Conservation (phyloP, 2,888 invertebrate species). For the Itoplectis maculator region DNA sequence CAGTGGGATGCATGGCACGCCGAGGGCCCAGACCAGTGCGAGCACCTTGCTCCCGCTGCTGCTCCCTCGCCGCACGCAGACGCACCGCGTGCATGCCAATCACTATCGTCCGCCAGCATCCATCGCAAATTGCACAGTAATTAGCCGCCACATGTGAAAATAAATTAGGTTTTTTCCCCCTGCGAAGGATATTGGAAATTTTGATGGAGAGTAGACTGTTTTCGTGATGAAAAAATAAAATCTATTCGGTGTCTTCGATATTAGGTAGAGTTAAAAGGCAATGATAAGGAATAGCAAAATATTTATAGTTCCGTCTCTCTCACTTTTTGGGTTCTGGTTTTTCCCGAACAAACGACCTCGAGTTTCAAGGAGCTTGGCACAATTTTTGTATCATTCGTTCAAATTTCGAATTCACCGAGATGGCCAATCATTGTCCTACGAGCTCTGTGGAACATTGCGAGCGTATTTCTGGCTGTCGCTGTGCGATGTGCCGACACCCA, state of each 20-base stretch:
- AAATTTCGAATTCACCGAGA: neutral
- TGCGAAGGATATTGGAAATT: neutral
- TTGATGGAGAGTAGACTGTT: neutral
- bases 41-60: constrained; percentile 25
- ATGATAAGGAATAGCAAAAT: no score
- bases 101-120: neutral
- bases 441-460: neutral
- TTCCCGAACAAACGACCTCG: no score
- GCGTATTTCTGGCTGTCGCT: neutral
- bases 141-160: neutral
- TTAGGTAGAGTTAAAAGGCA: no score
- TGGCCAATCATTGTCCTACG: constrained; percentile 9
- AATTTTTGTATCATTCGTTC: neutral
- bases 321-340: no score
- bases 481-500: neutral
- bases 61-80: constrained; percentile 25
- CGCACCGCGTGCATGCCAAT: constrained; percentile 41
- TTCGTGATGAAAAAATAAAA: no score
- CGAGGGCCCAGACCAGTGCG: neutral
- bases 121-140: neutral
- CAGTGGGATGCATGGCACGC: constrained; percentile 69
- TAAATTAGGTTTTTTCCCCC: neutral
- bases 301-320: no score
- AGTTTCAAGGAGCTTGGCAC: no score
- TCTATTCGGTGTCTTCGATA: no score